Base-by-base conservation (phyloP, 2,797 vertebrate genomes). In the Eleutherodactylus coqui region DNA sequence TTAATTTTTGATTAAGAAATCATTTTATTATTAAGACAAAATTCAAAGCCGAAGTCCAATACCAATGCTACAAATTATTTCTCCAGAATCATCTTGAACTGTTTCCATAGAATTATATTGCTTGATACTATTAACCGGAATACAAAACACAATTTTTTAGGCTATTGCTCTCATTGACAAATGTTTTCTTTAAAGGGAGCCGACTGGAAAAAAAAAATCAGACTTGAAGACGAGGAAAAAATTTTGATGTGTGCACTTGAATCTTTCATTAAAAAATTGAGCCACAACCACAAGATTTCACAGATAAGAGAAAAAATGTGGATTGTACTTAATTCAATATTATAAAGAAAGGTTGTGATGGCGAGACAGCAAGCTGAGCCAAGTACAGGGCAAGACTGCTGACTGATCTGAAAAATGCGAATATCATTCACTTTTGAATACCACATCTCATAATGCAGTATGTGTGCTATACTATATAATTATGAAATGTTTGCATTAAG, bases 401-500 rank as follows among this genome's bases (percentile, higher is more conserved):
- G 94, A 95, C 92, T 91, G 92, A 92, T 94, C 93, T 93, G 93
- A 94, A 94, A 94, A 94, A 94, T 93, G 93, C 89, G 94, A 91
- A 93, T 90, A 91, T 92, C 93, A 94, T 93, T 93, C 93, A 92
- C 94, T 92, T 93, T 92, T 93, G 94, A 94, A 93, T 92, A 92
- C 92, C 94, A 90, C 93, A 91, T 92, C 92, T 92, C 94, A 93
- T 93, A 94, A 93, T 94, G 91, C 92, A 88, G 92, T 79, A 89
- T 89, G 91, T 94, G 91, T 92, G 92, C 91, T 88, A 92, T 92
- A 90, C 91, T 92, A 93, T 92, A 92, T 92, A 94, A 93, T 94
- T 94, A 94, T 89, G 89, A 92, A 93, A 94, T 94, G 94, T 95
- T 95, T 95, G 93, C 92, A 92, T 93, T 94, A 92, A 93, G 93